Evolutionary conservation across 2,113 vertebrate genomes (phyloP).

Genomic region (Morone saxatilis): DNA sequence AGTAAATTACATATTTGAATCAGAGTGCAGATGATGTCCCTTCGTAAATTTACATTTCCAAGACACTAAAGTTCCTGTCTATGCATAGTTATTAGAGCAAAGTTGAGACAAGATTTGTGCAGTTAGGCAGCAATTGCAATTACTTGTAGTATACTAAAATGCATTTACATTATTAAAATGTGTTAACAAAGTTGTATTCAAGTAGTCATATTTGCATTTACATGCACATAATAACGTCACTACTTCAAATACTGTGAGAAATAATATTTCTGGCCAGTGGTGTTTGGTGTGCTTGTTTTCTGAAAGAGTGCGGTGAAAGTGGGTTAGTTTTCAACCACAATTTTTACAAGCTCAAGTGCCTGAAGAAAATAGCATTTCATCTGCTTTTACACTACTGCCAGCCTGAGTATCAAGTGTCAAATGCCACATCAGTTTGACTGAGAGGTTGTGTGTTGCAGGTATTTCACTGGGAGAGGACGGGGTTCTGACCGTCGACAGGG

Average conservation of each 20-base stretch:
- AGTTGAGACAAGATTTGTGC: not conserved
- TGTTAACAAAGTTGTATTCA: not conserved
- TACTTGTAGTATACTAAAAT: not conserved
- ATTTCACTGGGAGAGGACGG: constrained; percentile 86
- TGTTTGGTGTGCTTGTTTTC: not conserved
- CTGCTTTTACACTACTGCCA: not conserved
- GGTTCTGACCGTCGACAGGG: constrained; percentile 88
- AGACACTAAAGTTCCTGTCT: not conserved
- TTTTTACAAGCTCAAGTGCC: not conserved
- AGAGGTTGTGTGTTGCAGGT: constrained; percentile 78
- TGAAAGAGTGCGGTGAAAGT: not conserved
- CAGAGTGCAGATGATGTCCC: not conserved
- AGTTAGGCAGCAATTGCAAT: not conserved
- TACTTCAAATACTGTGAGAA: not conserved
- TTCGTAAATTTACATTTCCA: not conserved
- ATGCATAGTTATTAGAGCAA: not conserved
- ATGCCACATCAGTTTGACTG: constrained; percentile 9
- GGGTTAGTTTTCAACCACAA: not conserved
- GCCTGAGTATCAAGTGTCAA: not conserved
- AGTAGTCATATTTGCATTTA: not conserved
- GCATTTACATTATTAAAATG: not conserved
- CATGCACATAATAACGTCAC: not conserved
- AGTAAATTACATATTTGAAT: not conserved
- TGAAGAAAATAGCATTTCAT: not conserved
- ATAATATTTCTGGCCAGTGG: not conserved